Conservation (phyloP, 2,113 vertebrate species). For the Isichthys henryi region DNA sequence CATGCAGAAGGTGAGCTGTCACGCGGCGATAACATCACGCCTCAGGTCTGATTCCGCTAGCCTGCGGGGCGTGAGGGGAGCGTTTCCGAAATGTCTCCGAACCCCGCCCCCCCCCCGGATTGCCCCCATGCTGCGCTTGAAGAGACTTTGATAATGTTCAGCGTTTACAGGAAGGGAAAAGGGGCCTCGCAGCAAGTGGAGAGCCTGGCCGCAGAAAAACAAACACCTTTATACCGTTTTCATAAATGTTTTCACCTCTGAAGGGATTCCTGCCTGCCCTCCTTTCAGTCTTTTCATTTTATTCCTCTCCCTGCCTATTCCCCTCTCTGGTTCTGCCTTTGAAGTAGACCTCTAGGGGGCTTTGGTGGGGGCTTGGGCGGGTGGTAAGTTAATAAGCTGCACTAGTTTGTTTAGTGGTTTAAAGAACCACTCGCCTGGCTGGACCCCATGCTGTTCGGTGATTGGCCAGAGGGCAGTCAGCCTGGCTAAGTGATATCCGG, state of each 20-base stretch:
- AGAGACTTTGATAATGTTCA: background rate
- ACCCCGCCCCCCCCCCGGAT: background rate
- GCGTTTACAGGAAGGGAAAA: background rate
- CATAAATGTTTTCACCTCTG: constrained; percentile 23
- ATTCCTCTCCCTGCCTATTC: constrained; percentile 8
- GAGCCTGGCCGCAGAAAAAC: constrained; percentile 25
- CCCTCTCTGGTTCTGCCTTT: constrained; percentile 19
- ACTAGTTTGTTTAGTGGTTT: constrained; percentile 38
- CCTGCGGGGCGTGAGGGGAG: background rate
- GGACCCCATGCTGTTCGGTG: constrained; percentile 24
- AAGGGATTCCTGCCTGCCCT: constrained; percentile 7
- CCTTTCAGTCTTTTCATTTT: constrained; percentile 22
- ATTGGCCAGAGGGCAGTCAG: background rate
- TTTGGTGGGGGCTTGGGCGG: constrained; percentile 18
- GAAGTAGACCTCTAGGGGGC: constrained; percentile 25
- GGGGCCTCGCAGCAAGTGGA: constrained; percentile 28
- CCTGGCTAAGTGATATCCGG: constrained; percentile 34
- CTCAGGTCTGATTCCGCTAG: constrained; percentile 2
- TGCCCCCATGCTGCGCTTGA: background rate
- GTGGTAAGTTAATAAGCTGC: constrained; percentile 25
- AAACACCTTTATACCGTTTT: constrained; percentile 18
- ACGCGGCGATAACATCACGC: constrained; percentile 4
- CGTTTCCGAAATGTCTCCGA: background rate
- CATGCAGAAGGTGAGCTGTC: background rate
- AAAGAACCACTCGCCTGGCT: constrained; percentile 26